Conservation (phyloP, 2,888 invertebrate genomes). For the Trachelus troglodyta region DNA sequence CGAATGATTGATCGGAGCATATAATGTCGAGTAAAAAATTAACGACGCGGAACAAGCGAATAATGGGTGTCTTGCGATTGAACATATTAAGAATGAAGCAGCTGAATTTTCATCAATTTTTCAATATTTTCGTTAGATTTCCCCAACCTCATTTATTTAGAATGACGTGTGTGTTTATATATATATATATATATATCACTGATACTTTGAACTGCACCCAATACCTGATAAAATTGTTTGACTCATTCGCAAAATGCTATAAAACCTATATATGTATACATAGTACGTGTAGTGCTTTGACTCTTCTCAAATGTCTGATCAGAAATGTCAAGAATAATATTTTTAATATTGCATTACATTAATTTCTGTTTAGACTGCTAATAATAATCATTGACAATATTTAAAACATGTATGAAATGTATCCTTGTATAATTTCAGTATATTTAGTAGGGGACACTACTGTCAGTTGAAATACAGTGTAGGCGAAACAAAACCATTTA, state of each 20-base stretch:
- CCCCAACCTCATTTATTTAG: background rate
- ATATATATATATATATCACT: background rate
- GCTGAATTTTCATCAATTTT: no score
- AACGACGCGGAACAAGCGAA: background rate
- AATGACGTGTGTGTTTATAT: background rate
- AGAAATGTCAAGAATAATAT: background rate
- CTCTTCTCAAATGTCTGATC: background rate
- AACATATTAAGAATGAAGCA: background rate
- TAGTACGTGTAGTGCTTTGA: background rate
- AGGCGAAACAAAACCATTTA: no score
- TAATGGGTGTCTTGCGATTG: background rate
- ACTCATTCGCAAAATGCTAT: background rate
- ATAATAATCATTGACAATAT: background rate
- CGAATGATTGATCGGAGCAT: background rate
- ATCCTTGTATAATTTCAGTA: background rate
- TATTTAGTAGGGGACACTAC: background rate
- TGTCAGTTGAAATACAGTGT: no score
- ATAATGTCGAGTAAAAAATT: background rate
- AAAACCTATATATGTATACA: background rate
- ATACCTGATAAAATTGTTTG: background rate
- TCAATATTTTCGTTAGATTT: no score
- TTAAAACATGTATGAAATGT: background rate
- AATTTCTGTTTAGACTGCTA: background rate
- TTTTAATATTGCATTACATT: background rate
- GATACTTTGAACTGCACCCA: background rate